These are phyloP conservation scores for Drosophila lutescens DNA, from an alignment of 2,888 invertebrate genomes.

Conservation along the genomic window DNA sequence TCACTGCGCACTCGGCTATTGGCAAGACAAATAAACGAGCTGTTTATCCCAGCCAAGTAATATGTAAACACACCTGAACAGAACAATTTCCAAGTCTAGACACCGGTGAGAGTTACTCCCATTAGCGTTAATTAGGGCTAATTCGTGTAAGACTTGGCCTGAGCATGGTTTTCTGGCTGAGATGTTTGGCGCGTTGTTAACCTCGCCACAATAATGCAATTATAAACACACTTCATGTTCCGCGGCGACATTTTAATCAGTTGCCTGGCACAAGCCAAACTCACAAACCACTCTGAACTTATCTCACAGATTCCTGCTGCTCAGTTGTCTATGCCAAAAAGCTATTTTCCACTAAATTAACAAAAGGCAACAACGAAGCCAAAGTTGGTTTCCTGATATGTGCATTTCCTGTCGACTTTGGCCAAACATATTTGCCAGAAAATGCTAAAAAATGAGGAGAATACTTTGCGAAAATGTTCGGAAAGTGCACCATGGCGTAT, in stretches of 20 bases:
- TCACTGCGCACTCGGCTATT: background rate
- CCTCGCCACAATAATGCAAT: constrained; percentile 7
- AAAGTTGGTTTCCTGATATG: constrained; percentile 53
- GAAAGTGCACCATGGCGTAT: constrained; percentile 67
- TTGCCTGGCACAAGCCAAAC: constrained; percentile 1
- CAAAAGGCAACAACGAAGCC: constrained; percentile 24
- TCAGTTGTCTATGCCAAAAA: constrained; percentile 48
- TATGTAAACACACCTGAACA: constrained; percentile 22
- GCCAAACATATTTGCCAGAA: constrained; percentile 17
- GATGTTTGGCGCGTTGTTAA: background rate
- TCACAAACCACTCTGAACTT: constrained; percentile 17
- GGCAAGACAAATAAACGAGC: constrained; percentile 30
- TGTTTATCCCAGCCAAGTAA: constrained; percentile 30
- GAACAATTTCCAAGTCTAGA: constrained; percentile 52
- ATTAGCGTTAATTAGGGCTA: constrained; percentile 18
- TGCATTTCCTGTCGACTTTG: constrained; percentile 57
- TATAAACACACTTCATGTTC: background rate
- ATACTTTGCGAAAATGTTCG: constrained; percentile 42
- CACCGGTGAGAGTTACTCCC: constrained; percentile 32
- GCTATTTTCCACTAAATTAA: constrained; percentile 74
- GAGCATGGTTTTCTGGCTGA: constrained; percentile 4
- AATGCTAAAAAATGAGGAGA: constrained; percentile 39
- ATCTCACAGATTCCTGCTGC: background rate
- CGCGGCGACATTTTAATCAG: constrained; percentile 17
- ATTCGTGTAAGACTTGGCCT: constrained; percentile 16